Percentiles rank a stretch among this genome's conserved stretches.
phyloP scores from a whole-genome alignment of 2,888 invertebrate genomes.

The Odontocolon sp. region DNA sequence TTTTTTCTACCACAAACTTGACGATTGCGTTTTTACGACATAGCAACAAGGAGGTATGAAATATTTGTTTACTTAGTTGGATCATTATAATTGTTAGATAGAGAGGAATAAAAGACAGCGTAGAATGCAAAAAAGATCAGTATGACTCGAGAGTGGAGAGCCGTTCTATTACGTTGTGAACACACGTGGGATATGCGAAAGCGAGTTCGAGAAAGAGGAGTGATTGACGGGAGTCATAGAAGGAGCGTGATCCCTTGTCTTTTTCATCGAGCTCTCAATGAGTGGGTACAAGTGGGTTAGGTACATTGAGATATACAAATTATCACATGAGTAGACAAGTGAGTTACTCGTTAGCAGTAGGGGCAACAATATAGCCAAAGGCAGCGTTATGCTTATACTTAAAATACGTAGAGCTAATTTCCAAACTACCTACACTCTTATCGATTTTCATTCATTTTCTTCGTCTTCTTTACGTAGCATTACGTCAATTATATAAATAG shows the following conservation, averaged over 20 bases:
- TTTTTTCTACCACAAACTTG: too few relatives aligned
- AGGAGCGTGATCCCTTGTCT: constrained; percentile 42
- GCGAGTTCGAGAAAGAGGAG: constrained; percentile 17
- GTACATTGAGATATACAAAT: constrained; percentile 78
- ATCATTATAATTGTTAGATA: neutral
- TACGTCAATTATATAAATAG: constrained; percentile 75
- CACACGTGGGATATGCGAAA: neutral
- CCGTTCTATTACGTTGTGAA: neutral
- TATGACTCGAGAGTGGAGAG: constrained; percentile 12
- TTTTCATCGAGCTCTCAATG: constrained; percentile 52
- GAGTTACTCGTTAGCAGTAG: constrained; percentile 78
- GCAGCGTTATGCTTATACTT: constrained; percentile 77
- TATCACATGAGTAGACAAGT: constrained; percentile 79
- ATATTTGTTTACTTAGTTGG: neutral
- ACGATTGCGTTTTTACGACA: neutral
- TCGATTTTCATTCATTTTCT: constrained; percentile 35
- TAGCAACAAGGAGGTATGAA: constrained; percentile 14
- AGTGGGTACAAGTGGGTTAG: constrained; percentile 68
- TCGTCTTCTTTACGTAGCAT: constrained; percentile 45
- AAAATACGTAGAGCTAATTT: constrained; percentile 72
- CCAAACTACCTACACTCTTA: constrained; percentile 68
- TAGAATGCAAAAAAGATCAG: constrained; percentile 3
- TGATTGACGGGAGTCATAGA: constrained; percentile 7
- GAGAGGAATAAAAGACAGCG: neutral
- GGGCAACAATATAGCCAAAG: constrained; percentile 79